These are phyloP conservation scores for Pygmarrhopalites habei DNA, from an alignment of 1,140 invertebrate genomes.

Conservation along the genomic window DNA sequence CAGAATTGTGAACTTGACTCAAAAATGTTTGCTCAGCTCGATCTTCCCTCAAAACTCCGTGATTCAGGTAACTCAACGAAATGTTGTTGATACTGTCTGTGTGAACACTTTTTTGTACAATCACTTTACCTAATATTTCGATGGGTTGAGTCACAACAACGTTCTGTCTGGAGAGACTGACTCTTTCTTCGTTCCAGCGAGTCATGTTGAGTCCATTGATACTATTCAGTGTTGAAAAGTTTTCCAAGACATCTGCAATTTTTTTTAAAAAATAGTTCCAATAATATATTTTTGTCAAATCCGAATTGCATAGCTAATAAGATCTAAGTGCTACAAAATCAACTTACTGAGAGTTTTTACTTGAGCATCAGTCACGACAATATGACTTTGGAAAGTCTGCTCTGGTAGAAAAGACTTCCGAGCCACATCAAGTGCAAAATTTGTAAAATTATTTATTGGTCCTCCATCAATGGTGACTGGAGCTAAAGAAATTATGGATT, in stretches of 20 bases:
- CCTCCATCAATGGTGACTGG: constrained; percentile 9
- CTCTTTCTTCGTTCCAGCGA: background rate
- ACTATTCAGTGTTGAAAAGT: background rate
- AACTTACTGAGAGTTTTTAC: no score
- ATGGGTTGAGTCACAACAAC: background rate
- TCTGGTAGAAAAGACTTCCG: background rate
- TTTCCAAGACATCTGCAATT: background rate
- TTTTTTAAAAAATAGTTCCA: background rate
- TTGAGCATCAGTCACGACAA: background rate
- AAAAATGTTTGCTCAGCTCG: background rate
- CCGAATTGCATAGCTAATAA: no score
- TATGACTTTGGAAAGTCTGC: constrained; percentile 4
- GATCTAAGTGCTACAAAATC: no score
- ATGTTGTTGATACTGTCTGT: constrained; percentile 9
- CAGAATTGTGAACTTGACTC: constrained; percentile 10
- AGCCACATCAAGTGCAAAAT: constrained; percentile 11
- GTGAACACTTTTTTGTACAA: background rate
- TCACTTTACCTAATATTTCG: constrained; percentile 3
- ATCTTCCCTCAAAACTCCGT: constrained; percentile 9
- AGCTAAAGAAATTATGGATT: background rate
- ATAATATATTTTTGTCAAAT: background rate
- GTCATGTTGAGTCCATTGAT: no score
- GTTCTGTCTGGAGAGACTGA: background rate
- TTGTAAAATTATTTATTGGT: constrained; percentile 15
- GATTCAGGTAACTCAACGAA: background rate